Percentiles rank a stretch among this genome's conserved stretches.
Evolutionary conservation across 1,140 invertebrate genomes (phyloP).

Genomic region (Platyscapa corneri): DNA sequence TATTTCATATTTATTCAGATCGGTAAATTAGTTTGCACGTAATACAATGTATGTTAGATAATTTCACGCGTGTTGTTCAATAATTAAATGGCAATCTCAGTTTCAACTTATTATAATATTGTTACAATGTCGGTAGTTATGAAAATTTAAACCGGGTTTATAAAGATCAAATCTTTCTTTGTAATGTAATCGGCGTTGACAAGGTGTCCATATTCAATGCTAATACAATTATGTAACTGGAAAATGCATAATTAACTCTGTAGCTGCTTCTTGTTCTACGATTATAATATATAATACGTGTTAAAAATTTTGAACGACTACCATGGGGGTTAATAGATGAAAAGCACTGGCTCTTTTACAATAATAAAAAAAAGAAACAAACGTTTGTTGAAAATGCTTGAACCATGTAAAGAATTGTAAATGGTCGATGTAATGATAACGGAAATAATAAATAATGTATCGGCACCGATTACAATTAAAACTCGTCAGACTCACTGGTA

Average conservation of each 20-base stretch:
- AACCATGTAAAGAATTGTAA: neutral
- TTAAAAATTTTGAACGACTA: neutral
- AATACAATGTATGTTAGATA: neutral
- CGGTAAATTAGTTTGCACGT: neutral
- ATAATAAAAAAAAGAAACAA: neutral
- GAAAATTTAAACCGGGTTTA: conserved; percentile 28
- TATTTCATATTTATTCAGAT: neutral
- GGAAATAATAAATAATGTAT: neutral
- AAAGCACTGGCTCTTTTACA: neutral
- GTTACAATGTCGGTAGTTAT: conserved; percentile 20
- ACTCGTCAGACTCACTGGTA: neutral
- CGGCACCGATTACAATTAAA: neutral
- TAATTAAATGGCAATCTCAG: neutral
- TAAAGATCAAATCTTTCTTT: conserved; percentile 34
- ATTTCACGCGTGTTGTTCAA: neutral
- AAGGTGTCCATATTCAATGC: conserved; percentile 22
- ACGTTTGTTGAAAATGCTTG: neutral
- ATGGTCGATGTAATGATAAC: neutral
- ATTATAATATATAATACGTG: neutral
- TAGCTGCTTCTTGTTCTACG: neutral
- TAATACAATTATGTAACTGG: conserved; percentile 9
- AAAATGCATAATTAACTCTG: conserved; percentile 7
- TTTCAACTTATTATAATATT: conserved; percentile 5
- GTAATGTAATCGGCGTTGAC: conserved; percentile 38
- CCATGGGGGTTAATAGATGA: neutral